These are phyloP conservation scores for Enteromius mattozi DNA, from an alignment of 2,797 vertebrate species.

Conservation along the genomic window DNA sequence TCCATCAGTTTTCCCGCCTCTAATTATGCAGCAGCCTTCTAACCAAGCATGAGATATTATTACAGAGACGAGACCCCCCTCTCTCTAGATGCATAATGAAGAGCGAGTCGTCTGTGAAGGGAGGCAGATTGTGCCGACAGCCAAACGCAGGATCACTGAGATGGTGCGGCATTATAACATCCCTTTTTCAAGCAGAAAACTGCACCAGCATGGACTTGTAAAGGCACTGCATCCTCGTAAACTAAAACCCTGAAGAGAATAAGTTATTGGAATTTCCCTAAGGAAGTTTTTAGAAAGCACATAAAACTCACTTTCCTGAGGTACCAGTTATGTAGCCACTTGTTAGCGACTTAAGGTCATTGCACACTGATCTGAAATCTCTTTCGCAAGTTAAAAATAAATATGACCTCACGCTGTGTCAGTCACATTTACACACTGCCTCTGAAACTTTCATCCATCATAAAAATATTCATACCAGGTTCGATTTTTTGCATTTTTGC, in stretches of 20 bases:
- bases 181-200: conserved; percentile 22
- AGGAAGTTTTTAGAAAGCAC: neutral
- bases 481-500: too few species aligned
- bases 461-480: too few species aligned
- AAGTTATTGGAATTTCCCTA: neutral
- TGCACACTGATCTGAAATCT: too few species aligned
- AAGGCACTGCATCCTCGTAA: neutral
- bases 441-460: too few species aligned
- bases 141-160: conserved; percentile 24
- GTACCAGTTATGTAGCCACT: neutral
- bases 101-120: conserved; percentile 40
- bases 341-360: too few species aligned
- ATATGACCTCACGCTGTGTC: too few species aligned
- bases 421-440: too few species aligned
- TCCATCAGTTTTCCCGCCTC: conserved; percentile 53
- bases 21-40: conserved; percentile 65
- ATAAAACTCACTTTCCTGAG: neutral
- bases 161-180: neutral
- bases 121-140: conserved; percentile 11
- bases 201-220: neutral
- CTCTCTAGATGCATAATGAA: conserved; percentile 28
- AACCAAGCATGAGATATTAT: conserved; percentile 62
- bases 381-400: too few species aligned
- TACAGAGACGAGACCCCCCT: conserved; percentile 54
- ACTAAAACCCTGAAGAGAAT: neutral